Conservation (phyloP, 2,113 vertebrate genomes). For the Gallinago paraguaiae region DNA sequence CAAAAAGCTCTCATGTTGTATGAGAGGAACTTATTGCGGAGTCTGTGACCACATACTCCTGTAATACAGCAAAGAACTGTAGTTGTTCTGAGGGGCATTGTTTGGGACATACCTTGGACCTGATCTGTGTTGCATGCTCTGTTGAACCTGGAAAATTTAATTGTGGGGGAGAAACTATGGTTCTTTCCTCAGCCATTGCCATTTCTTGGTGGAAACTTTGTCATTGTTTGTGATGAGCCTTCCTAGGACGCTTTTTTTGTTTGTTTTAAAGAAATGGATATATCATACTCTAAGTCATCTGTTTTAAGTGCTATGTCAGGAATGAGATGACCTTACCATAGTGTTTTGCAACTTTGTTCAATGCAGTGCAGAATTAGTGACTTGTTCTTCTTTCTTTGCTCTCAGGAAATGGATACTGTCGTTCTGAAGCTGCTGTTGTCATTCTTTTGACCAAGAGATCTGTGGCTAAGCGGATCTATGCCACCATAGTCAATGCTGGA, state of each 20-base stretch:
- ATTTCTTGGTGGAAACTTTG: background rate
- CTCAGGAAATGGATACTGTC: conserved; percentile 92
- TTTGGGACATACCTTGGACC: background rate
- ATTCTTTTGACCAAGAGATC: conserved; percentile 87
- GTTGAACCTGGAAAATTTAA: background rate
- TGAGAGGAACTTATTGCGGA: background rate
- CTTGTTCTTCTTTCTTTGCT: background rate
- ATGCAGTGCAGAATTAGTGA: background rate
- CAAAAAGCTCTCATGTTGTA: background rate
- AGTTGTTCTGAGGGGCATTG: background rate
- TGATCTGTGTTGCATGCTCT: background rate
- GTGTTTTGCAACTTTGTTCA: background rate
- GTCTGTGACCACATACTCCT: background rate
- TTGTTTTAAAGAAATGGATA: background rate
- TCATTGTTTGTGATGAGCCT: background rate
- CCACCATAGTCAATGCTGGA: conserved; percentile 89
- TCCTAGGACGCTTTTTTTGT: background rate
- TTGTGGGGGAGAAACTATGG: background rate
- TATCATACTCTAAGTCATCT: background rate
- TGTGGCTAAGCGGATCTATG: conserved; percentile 87
- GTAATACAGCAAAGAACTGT: background rate
- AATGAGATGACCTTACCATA: background rate
- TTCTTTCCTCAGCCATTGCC: background rate
- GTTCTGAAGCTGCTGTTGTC: conserved; percentile 89
- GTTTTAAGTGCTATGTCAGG: background rate